Conservation (phyloP, 2,888 invertebrate species). For the Pterobdella sp. region DNA sequence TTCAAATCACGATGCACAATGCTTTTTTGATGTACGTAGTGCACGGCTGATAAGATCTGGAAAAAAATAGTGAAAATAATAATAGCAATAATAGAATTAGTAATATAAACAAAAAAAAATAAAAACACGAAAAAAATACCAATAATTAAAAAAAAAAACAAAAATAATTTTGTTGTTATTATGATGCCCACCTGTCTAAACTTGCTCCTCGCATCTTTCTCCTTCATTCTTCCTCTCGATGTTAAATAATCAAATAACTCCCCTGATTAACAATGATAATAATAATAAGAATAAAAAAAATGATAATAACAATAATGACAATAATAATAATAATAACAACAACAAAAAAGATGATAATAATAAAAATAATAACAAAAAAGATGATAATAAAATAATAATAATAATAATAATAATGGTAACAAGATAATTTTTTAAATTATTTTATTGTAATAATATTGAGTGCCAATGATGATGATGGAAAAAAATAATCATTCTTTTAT, state of each 20-base stretch:
- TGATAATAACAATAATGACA: background rate
- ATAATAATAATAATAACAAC: background rate
- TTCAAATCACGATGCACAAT: conserved; percentile 85
- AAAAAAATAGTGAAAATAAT: no score
- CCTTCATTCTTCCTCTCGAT: conserved; percentile 19
- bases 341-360: background rate
- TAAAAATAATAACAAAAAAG: background rate
- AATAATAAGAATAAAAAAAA: background rate
- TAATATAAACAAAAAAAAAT: background rate
- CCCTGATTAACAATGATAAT: conserved; percentile 11
- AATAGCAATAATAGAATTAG: background rate
- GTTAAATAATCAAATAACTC: conserved; percentile 28
- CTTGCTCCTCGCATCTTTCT: conserved; percentile 24
- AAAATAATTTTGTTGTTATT: background rate
- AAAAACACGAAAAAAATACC: background rate
- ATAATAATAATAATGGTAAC: background rate
- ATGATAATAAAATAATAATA: background rate
- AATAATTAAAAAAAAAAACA: background rate
- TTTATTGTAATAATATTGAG: background rate
- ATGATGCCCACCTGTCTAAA: conserved; percentile 20
- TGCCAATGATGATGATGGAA: background rate
- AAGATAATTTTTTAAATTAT: background rate
- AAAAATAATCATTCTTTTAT: no score
- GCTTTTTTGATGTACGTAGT: conserved; percentile 99
- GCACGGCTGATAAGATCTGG: conserved; percentile 96